Base-by-base conservation (phyloP, 2,888 invertebrate species). In the Nomada flava region DNA sequence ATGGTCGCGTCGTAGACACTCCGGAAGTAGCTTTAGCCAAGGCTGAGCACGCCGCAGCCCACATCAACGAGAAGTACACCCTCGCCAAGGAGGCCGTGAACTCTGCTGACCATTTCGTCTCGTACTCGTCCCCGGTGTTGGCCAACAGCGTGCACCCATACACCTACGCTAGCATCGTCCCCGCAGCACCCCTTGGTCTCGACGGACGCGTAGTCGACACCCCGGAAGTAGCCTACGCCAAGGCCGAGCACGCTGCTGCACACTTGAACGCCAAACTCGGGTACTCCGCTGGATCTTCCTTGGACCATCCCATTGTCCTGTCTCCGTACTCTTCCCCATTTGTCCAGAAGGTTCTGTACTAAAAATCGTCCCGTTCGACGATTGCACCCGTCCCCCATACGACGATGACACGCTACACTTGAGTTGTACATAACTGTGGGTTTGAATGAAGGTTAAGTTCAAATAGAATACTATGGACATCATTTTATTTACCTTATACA, bases 151-250 rank as follows among this genome's bases (percentile, higher is more conserved):
- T 60, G 18, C 4, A 72, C 2, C 52, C 74, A 11, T 0, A 76
- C 50, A 60, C 75, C 1, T 3, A 82, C 1, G 84, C 83, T 0
- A 89, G 84, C 52, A 68, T 90, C 50, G 59, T 83, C 0, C 78
- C 85, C 3, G 81, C 88, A 18, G 91, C 93, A 0, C 93, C 93
- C 3, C 78, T 93, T 11, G 93, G 92, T 4, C 88, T 84, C 13
- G 93, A 93, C 57, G 93, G 93, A 3, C 90, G 91, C 3, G 93
- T 93, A 4, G 87, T 93, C n/a, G 93, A 93, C 80, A 93, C 93
- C 23, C 91, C 92, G 44, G 93, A 93, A 82, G 93, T 93, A 0
- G 87, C 91, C 15, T 68, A 86, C 4, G 92, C 92, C 57, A 93
- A 92, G 67, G 92, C 89, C 15, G 92, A 92, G 26, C 93, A 94